Conservation (phyloP, 2,113 vertebrate species). For the Kryptolebias marmoratus region DNA sequence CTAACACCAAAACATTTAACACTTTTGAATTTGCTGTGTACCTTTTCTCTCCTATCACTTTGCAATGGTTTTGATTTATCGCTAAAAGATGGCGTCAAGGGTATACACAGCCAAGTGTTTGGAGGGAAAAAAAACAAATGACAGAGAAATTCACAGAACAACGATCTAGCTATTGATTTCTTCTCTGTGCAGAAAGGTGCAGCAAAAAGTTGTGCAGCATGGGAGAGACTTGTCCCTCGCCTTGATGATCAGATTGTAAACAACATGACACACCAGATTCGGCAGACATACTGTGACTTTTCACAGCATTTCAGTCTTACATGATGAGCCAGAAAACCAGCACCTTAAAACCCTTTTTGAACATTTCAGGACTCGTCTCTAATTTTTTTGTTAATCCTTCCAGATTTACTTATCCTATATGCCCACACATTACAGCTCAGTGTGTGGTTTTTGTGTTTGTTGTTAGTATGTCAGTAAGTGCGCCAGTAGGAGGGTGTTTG, state of each 20-base stretch:
- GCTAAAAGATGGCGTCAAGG: constrained; percentile 43
- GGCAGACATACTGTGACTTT: constrained; percentile 40
- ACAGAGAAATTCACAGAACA: constrained; percentile 37
- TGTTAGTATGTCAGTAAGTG: constrained; percentile 20
- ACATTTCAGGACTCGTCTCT: constrained; percentile 30
- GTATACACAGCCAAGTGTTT: constrained; percentile 46
- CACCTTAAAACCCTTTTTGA: constrained; percentile 34
- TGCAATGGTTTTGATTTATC: constrained; percentile 54
- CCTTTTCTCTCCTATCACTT: constrained; percentile 11
- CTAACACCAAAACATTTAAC: no score
- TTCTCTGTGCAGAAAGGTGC: constrained; percentile 49
- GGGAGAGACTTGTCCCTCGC: constrained; percentile 47
- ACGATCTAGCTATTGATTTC: constrained; percentile 65
- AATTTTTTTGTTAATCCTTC: constrained; percentile 22
- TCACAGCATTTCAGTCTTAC: constrained; percentile 18
- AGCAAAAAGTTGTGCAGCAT: constrained; percentile 39
- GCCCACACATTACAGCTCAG: background rate
- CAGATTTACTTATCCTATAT: constrained; percentile 28
- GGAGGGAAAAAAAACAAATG: constrained; percentile 50
- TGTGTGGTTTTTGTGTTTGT: constrained; percentile 14
- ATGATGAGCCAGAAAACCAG: constrained; percentile 26
- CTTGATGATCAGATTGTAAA: constrained; percentile 62
- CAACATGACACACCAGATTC: constrained; percentile 37
- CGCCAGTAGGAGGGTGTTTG: constrained; percentile 23
- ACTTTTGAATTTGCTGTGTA: no score